Conservation (phyloP, 2,113 vertebrate species). For the Hemicordylus capensis region DNA sequence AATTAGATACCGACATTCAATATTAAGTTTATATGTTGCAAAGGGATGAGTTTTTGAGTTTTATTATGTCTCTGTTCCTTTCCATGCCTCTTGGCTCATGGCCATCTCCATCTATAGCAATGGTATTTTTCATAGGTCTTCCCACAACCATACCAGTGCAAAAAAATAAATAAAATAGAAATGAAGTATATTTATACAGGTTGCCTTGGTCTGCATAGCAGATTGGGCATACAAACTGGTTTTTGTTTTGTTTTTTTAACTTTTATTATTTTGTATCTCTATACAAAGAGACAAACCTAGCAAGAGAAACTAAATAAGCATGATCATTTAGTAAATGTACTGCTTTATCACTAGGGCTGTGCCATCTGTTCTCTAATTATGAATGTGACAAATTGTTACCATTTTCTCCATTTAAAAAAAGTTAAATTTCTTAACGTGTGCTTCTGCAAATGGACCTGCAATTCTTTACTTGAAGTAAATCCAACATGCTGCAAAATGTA, state of each 20-base stretch:
- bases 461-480: slow-evolving; percentile 32
- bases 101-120: neutral
- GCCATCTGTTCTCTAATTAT: slow-evolving; percentile 72
- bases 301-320: slow-evolving; percentile 1
- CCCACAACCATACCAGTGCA: neutral
- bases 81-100: neutral
- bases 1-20: neutral
- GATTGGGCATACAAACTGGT: neutral
- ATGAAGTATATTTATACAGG: neutral
- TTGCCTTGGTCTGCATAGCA: neutral
- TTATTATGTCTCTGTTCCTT: neutral
- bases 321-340: slow-evolving; percentile 28
- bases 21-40: too few relatives aligned
- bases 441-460: slow-evolving; percentile 8
- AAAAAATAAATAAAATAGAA: neutral
- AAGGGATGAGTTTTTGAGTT: neutral
- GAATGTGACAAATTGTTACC: slow-evolving; percentile 58
- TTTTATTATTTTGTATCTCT: neutral
- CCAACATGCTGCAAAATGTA: neutral
- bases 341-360: slow-evolving; percentile 55
- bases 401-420: slow-evolving; percentile 37
- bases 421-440: slow-evolving; percentile 5
- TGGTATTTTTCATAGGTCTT: neutral
- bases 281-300: neutral
- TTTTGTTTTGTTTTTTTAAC: neutral